phyloP scores from a whole-genome alignment of 2,113 vertebrate species.

The Enhydra lutris region DNA sequence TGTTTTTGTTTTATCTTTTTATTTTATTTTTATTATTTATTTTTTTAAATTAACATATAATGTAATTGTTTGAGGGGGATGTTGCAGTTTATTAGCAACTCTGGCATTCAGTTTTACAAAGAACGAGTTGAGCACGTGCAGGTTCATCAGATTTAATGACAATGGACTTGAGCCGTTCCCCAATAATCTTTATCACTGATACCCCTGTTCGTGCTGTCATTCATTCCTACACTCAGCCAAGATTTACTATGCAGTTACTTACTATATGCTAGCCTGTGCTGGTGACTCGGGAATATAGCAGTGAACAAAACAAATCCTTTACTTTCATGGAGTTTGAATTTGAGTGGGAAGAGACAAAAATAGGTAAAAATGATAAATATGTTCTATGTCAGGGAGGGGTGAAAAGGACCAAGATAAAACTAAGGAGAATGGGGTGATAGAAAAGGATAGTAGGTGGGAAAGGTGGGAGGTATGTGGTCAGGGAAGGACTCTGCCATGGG shows the following conservation, averaged over 20 bases:
- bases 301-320: too few relatives aligned
- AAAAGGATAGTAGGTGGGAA: neutral
- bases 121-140: neutral
- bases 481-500: neutral
- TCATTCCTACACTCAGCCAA: neutral
- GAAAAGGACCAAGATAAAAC: neutral
- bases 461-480: too few relatives aligned
- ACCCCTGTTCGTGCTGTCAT: neutral
- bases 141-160: neutral
- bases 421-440: neutral
- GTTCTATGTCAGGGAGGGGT: neutral
- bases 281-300: too few relatives aligned
- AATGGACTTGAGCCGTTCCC: neutral
- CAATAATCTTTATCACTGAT: neutral
- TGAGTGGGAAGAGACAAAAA: neutral
- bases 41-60: too few relatives aligned
- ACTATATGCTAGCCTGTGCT: neutral
- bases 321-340: neutral
- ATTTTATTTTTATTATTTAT: too few relatives aligned
- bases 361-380: neutral
- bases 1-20: too few relatives aligned
- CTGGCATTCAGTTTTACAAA: neutral
- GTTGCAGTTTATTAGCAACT: neutral
- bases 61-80: too few relatives aligned
- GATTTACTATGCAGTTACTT: neutral